Conservation (phyloP, 1,140 invertebrate species). For the Aphelinus certus region DNA sequence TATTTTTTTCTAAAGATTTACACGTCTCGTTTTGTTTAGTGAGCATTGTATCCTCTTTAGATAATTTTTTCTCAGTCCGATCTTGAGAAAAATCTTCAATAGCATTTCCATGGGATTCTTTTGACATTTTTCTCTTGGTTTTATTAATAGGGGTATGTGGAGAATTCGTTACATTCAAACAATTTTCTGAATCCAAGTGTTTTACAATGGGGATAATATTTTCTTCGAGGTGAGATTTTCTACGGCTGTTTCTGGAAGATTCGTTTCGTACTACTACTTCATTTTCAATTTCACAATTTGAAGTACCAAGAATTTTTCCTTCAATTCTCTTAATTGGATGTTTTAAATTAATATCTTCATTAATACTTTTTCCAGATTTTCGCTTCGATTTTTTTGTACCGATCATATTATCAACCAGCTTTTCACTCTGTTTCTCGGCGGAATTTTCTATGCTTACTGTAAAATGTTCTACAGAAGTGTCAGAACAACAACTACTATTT, state of each 20-base stretch:
- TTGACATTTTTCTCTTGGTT: background rate
- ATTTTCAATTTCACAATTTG: conserved; percentile 1
- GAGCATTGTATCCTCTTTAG: background rate
- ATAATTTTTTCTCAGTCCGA: background rate
- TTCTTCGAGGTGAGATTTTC: too few relatives aligned
- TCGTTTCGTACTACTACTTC: background rate
- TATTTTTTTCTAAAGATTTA: too few relatives aligned
- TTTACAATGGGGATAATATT: background rate
- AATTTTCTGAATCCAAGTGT: background rate
- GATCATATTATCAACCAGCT: conserved; percentile 18
- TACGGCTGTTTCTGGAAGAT: background rate
- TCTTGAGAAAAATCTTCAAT: conserved; percentile 1
- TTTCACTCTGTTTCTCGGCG: conserved; percentile 22
- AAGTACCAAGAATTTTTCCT: background rate
- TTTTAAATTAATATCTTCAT: background rate
- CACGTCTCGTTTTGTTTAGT: background rate
- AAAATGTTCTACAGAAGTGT: background rate
- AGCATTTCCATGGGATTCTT: background rate
- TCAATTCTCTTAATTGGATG: background rate
- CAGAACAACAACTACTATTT: background rate
- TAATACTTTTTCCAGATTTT: background rate
- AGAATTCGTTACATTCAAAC: background rate
- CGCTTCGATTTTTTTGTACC: conserved; percentile 8
- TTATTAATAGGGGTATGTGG: background rate
- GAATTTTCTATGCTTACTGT: conserved; percentile 1